Conservation (phyloP, 1,140 invertebrate genomes). For the Atopsyche davidsoni region DNA sequence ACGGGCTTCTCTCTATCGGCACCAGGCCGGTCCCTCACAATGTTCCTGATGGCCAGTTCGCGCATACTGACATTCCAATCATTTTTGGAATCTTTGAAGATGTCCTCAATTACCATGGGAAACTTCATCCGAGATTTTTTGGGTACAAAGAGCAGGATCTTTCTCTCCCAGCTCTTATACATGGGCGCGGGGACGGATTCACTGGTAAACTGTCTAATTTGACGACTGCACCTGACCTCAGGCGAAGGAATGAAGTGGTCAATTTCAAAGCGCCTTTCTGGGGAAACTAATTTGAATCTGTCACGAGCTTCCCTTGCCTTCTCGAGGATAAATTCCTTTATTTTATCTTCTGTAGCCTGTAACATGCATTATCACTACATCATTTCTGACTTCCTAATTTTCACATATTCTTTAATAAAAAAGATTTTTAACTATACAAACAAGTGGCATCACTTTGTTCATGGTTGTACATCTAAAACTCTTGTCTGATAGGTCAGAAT, state of each 20-base stretch:
- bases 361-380: too few relatives aligned
- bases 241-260: slow-evolving; percentile 27
- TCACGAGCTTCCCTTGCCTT: slow-evolving; percentile 15
- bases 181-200: slow-evolving; percentile 42
- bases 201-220: slow-evolving; percentile 38
- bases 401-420: not conserved
- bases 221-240: slow-evolving; percentile 38
- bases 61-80: slow-evolving; percentile 47
- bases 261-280: slow-evolving; percentile 6
- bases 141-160: slow-evolving; percentile 44
- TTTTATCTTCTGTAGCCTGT: slow-evolving; percentile 25
- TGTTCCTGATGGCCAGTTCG: slow-evolving; percentile 43
- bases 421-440: too few relatives aligned
- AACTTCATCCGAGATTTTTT: slow-evolving; percentile 39
- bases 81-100: slow-evolving; percentile 45
- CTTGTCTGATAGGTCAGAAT: too few relatives aligned
- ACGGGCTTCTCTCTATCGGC: slow-evolving; percentile 37
- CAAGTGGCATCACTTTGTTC: too few relatives aligned
- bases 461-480: too few relatives aligned
- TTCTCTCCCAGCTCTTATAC: slow-evolving; percentile 46
- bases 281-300: not conserved
- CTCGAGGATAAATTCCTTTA: slow-evolving; percentile 23
- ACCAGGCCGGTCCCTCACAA: slow-evolving; percentile 44
- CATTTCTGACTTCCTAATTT: too few relatives aligned
- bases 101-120: slow-evolving; percentile 37